Percentiles rank a stretch among this genome's conserved stretches.
These are phyloP conservation scores for Pollenia angustigena DNA, from an alignment of 2,888 invertebrate species.

Conservation along the genomic window DNA sequence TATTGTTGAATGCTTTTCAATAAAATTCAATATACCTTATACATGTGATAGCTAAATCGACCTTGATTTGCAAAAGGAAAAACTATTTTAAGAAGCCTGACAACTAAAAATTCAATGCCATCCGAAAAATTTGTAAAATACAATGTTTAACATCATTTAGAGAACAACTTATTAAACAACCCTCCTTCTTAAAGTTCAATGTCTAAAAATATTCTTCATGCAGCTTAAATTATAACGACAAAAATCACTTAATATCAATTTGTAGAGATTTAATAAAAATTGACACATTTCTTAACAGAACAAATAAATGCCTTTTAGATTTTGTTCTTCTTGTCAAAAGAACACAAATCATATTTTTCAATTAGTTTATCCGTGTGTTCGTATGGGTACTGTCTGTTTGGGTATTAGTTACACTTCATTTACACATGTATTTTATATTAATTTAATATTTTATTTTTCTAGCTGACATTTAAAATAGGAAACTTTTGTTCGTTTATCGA, in stretches of 20 bases:
- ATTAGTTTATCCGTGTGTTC: constrained; percentile 14
- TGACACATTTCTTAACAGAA: constrained; percentile 25
- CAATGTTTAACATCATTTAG: no score
- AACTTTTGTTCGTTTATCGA: neutral
- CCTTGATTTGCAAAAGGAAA: no score
- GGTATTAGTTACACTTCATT: constrained; percentile 12
- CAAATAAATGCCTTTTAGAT: neutral
- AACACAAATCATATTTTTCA: constrained; percentile 36
- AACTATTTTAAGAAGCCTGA: no score
- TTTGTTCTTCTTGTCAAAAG: constrained; percentile 36
- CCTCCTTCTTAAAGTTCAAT: neutral
- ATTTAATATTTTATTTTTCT: neutral
- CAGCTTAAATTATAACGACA: neutral
- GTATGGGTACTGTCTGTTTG: neutral
- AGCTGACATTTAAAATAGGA: neutral
- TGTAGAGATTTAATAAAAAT: constrained; percentile 61
- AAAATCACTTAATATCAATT: constrained; percentile 58
- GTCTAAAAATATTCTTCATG: neutral
- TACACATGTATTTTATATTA: neutral
- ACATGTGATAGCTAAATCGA: no score
- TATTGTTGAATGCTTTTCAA: no score
- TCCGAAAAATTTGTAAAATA: no score
- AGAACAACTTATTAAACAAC: neutral
- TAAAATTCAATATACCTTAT: no score
- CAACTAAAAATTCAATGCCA: no score